Percentiles rank a stretch among this genome's conserved stretches.
Evolutionary conservation across 2,888 invertebrate genomes (phyloP).

Genomic region (Drosophila affinis): DNA sequence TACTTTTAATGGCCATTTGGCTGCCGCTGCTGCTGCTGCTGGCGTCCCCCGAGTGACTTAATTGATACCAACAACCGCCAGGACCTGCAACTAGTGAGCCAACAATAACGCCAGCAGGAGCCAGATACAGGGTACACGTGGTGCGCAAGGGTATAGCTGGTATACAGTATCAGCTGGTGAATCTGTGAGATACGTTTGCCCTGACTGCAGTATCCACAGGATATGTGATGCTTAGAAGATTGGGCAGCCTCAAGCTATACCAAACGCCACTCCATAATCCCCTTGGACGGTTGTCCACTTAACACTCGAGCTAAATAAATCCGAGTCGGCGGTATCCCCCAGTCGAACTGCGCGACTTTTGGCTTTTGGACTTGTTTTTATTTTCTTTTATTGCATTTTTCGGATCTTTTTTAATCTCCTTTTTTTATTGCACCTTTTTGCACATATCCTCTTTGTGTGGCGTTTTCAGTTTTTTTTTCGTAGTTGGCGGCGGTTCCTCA

Average conservation of each 20-base stretch:
- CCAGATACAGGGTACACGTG: neutral
- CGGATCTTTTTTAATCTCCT: neutral
- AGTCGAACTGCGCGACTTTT: neutral
- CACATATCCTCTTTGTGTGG: slow-evolving; percentile 21
- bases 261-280: neutral
- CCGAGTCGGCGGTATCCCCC: neutral
- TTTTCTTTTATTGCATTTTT: slow-evolving; percentile 1
- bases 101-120: neutral
- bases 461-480: neutral
- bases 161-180: too few species aligned
- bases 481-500: slow-evolving; percentile 49
- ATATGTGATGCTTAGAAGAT: too few species aligned
- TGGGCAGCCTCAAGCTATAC: too few species aligned
- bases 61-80: slow-evolving; percentile 56
- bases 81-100: slow-evolving; percentile 2
- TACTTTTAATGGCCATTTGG: slow-evolving; percentile 44
- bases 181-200: too few species aligned
- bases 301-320: neutral
- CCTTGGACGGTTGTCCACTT: neutral
- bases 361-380: slow-evolving; percentile 5
- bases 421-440: slow-evolving; percentile 15
- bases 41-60: slow-evolving; percentile 61
- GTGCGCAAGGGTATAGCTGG: neutral
- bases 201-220: too few species aligned
- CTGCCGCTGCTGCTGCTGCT: neutral